A percentile compares a stretch with the other conserved stretches of the same genome.
These are phyloP conservation scores for Zaprionus nigranus DNA, from an alignment of 1,140 invertebrate species.

Conservation along the genomic window DNA sequence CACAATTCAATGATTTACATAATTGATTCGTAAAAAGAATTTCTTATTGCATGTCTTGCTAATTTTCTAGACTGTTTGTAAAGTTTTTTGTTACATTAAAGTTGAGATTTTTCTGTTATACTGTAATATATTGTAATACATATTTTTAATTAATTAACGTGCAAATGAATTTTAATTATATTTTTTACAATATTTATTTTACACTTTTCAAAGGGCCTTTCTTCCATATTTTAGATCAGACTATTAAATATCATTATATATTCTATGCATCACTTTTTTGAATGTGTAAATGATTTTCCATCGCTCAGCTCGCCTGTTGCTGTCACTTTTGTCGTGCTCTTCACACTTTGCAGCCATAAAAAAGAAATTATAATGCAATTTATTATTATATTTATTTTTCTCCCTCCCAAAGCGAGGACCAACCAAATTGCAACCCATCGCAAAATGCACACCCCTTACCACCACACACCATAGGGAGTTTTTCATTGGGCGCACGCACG, in stretches of 20 bases:
- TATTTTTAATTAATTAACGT: no score
- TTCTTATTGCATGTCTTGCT: no score
- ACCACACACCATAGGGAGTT: background rate
- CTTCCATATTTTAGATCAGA: no score
- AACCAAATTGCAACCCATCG: slow-evolving; percentile 65
- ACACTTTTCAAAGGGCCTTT: no score
- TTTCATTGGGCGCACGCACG: slow-evolving; percentile 32
- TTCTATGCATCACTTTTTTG: background rate
- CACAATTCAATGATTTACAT: no score
- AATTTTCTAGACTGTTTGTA: no score
- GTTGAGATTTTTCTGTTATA: no score
- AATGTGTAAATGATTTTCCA: slow-evolving; percentile 16
- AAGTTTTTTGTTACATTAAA: no score
- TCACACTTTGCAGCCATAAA: slow-evolving; percentile 41
- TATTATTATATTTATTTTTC: slow-evolving; percentile 65
- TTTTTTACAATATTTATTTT: no score
- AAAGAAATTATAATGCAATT: slow-evolving; percentile 75
- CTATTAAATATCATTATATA: no score
- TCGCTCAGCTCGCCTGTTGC: background rate
- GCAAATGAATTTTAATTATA: background rate
- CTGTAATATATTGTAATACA: no score
- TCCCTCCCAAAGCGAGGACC: slow-evolving; percentile 37
- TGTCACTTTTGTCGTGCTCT: background rate
- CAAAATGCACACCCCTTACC: background rate
- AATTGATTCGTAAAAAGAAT: no score